Conservation (phyloP, 2,113 vertebrate genomes). For the Antechinus flavipes region DNA sequence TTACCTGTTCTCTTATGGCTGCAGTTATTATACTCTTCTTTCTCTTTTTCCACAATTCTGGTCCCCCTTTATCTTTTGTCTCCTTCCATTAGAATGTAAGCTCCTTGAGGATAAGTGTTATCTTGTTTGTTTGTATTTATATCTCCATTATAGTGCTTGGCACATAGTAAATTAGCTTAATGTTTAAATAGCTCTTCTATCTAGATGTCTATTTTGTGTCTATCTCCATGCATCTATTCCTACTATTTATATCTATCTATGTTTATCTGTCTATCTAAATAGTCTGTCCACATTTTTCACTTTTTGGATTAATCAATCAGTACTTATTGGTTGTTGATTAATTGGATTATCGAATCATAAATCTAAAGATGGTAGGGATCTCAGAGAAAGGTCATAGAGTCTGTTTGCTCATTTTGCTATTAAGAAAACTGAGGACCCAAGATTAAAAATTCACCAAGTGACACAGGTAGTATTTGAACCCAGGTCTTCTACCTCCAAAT, state of each 20-base stretch:
- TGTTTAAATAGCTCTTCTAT: background rate
- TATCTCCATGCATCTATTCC: too few species aligned
- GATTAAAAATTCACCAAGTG: background rate
- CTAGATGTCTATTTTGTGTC: background rate
- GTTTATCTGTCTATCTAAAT: too few species aligned
- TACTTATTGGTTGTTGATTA: background rate
- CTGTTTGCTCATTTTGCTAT: background rate
- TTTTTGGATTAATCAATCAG: background rate
- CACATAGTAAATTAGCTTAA: background rate
- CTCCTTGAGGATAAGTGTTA: background rate
- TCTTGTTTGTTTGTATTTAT: background rate
- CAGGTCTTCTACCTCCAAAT: background rate
- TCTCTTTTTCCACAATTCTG: background rate
- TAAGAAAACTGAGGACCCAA: background rate
- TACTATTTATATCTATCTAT: too few species aligned
- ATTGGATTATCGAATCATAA: background rate
- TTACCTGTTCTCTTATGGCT: background rate
- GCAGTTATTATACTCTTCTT: background rate
- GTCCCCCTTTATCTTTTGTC: background rate
- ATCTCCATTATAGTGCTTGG: background rate
- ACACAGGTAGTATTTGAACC: background rate
- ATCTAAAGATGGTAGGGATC: background rate
- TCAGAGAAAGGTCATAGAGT: background rate
- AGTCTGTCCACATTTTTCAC: background rate
- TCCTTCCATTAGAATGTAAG: background rate